These are phyloP conservation scores for Ptiloglossa arizonensis DNA, from an alignment of 1,140 invertebrate species.

Conservation along the genomic window DNA sequence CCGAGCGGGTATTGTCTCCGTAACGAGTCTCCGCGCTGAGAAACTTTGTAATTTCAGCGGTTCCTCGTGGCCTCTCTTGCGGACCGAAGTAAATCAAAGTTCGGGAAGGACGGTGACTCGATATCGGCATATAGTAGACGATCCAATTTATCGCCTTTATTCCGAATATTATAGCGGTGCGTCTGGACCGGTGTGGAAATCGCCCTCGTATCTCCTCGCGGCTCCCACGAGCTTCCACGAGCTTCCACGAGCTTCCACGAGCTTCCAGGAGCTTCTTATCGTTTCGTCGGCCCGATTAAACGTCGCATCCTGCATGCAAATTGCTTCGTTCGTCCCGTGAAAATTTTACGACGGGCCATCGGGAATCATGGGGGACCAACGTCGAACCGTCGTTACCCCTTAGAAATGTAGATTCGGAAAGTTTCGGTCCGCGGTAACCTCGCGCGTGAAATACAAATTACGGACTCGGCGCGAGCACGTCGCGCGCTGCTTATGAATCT, in stretches of 20 bases:
- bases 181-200: not conserved
- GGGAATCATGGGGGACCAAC: conserved; percentile 3
- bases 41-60: too few relatives aligned
- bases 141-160: conserved; percentile 62
- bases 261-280: not conserved
- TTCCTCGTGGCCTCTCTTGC: not conserved
- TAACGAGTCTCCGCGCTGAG: too few relatives aligned
- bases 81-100: not conserved
- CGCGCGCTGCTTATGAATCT: not conserved
- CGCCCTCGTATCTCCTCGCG: not conserved
- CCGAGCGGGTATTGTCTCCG: too few relatives aligned
- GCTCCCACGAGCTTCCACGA: too few relatives aligned
- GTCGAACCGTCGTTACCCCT: conserved; percentile 2
- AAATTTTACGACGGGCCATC: conserved; percentile 50
- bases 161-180: conserved; percentile 19
- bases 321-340: conserved; percentile 41
- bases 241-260: too few relatives aligned
- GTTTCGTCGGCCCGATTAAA: conserved; percentile 25
- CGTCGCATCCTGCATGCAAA: conserved; percentile 54
- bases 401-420: conserved; percentile 41
- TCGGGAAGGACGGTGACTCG: not conserved
- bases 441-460: conserved; percentile 29
- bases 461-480: not conserved
- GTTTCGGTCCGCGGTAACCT: conserved; percentile 21
- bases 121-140: not conserved